Evolutionary conservation across 2,113 vertebrate genomes (phyloP), one percentile per base, ranked within the genome.

Genomic region (Thermophis baileyi): DNA sequence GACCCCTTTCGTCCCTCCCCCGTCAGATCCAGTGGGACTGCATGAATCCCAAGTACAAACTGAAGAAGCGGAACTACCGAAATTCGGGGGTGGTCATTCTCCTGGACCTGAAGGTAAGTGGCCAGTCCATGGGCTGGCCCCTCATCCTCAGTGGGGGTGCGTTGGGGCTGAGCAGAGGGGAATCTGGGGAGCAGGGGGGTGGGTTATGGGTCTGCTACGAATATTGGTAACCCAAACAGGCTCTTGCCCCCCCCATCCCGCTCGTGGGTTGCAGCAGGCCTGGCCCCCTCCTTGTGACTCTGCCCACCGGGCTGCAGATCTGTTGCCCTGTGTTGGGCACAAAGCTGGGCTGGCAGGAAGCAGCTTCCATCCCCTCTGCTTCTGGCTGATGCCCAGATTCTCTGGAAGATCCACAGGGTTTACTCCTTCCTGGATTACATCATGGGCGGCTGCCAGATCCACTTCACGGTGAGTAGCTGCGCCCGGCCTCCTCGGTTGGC

Each of bases 371-470:
- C 49, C 30, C 1, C 69, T 20, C 27, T 27, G 89, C 81, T 20
- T 22, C 35, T 0, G 0, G 91, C 95, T 93, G 91, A 97, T 8
- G 0, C 0, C 0, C 10, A 91, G 16, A 95, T 74, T 91, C 89
- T 94, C 90, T 93, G 95, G 93, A 98, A 99, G 99, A 98, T 99
- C 96, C 98, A 98, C 97, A 98, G 99, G 98, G 98, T 99, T 27
- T 99, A 99, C 95, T 99, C 99, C 91, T 99, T 99, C 97, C 98
- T 99, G 97, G 99, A 99, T 97, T 99, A 99, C 97, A 98, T 99
- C 97, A 99, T 99, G 99, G 99, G 99, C 0, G 99, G 99, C 97
- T 99, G 99, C 96, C 99, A 99, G 97, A 99, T 99, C 96, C 99
- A 99, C 96, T 99, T 99, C 97, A 99, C 99, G 63, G 99, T 99